A percentile compares a stretch with the other conserved stretches of the same genome.
Evolutionary conservation across 2,113 vertebrate species (phyloP).

Genomic region (Otis tarda): DNA sequence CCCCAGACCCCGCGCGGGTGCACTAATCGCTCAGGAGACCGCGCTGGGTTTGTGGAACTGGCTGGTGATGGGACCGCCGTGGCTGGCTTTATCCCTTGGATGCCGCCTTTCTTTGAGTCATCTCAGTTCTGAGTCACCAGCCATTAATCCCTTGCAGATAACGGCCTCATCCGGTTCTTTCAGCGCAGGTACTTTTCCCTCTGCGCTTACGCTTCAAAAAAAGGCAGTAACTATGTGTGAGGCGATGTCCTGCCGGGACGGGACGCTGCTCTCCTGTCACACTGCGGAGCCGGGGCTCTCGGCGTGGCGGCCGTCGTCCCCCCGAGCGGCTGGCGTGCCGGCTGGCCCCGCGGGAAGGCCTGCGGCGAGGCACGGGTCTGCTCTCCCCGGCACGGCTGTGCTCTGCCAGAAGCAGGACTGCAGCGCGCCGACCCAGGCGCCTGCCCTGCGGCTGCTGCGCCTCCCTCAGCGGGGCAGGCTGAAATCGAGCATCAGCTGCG

Average conservation of each 20-base stretch:
- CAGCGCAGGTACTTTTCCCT: neutral
- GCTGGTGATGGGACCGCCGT: neutral
- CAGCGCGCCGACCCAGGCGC: accelerated
- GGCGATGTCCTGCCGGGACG: neutral
- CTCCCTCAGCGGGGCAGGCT: neutral
- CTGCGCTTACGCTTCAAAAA: neutral
- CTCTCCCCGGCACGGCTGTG: neutral
- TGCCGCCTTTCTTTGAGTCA: slow-evolving; percentile 55
- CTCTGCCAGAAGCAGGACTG: neutral
- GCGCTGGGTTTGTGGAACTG: slow-evolving; percentile 26
- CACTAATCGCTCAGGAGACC: neutral
- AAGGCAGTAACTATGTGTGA: neutral
- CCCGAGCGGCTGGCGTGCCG: neutral
- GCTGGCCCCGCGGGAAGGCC: accelerated
- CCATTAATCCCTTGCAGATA: slow-evolving; percentile 24
- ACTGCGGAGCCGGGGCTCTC: neutral
- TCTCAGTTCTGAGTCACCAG: slow-evolving; percentile 39
- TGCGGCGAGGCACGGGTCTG: accelerated
- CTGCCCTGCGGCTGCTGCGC: neutral
- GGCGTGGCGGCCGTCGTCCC: neutral
- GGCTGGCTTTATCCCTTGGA: slow-evolving; percentile 36
- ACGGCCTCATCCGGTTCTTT: neutral
- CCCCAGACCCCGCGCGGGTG: neutral
- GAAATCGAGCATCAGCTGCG: neutral
- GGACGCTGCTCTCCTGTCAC: neutral